Percentiles rank a stretch among this genome's conserved stretches.
Conservation (phyloP, 2,888 invertebrate species). For the Eulithis testata region DNA sequence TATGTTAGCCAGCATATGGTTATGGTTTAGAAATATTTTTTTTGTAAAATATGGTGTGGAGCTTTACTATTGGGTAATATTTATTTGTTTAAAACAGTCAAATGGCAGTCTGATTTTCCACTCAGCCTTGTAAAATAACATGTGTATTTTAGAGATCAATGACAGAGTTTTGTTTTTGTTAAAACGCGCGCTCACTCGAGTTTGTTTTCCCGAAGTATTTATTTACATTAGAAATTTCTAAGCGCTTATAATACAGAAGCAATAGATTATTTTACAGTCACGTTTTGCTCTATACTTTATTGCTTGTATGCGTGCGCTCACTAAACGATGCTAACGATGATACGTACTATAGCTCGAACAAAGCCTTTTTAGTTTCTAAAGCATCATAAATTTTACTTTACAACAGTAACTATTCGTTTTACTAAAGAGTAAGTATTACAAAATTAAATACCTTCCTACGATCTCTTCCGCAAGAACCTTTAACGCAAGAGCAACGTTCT, state of each 20-base stretch:
- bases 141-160: not conserved
- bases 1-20: too few relatives aligned
- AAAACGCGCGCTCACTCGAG: not conserved
- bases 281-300: constrained; percentile 15
- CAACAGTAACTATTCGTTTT: too few relatives aligned
- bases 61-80: too few relatives aligned
- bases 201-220: not conserved
- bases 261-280: constrained; percentile 15
- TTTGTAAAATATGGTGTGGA: too few relatives aligned
- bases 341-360: not conserved
- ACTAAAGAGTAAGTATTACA: too few relatives aligned
- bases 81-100: not conserved
- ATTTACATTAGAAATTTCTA: constrained; percentile 2
- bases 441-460: too few relatives aligned
- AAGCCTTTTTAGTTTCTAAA: not conserved
- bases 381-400: not conserved
- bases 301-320: constrained; percentile 12
- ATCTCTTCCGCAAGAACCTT: too few relatives aligned
- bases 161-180: constrained; percentile 1
- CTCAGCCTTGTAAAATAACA: too few relatives aligned
- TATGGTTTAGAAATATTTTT: too few relatives aligned
- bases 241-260: not conserved
- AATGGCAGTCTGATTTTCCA: not conserved
- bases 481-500: too few relatives aligned
- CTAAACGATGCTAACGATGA: constrained; percentile 7